Evolutionary conservation across 2,888 invertebrate species (phyloP).

Genomic region (Drosophila setosimentum): DNA sequence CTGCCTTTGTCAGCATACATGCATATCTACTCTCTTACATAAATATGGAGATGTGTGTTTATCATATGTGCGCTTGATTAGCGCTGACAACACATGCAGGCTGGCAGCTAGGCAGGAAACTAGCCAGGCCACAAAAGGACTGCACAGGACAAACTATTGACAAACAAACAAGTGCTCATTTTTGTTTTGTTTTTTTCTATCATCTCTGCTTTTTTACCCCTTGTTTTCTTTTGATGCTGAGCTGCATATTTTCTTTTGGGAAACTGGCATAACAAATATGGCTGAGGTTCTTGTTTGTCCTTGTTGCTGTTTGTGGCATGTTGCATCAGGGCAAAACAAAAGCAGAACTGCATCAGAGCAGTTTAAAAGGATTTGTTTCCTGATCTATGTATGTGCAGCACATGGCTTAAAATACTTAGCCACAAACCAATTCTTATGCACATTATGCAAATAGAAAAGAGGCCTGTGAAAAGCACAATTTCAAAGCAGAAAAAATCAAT

Average conservation of each 20-base stretch:
- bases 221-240: constrained; percentile 37
- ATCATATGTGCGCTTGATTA: constrained; percentile 82
- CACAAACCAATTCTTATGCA: constrained; percentile 28
- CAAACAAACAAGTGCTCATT: constrained; percentile 78
- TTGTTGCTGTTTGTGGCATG: constrained; percentile 48
- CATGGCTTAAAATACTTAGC: constrained; percentile 39
- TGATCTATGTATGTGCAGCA: constrained; percentile 45
- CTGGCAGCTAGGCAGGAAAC: constrained; percentile 48
- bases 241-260: constrained; percentile 63
- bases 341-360: constrained; percentile 48
- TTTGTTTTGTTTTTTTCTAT: constrained; percentile 37
- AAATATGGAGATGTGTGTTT: constrained; percentile 64
- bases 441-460: constrained; percentile 35
- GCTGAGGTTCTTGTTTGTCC: constrained; percentile 40
- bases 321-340: constrained; percentile 62
- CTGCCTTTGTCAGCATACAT: constrained; percentile 35
- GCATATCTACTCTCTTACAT: background rate
- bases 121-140: constrained; percentile 70
- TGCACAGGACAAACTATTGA: constrained; percentile 69
- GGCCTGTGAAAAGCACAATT: constrained; percentile 46
- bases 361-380: constrained; percentile 71
- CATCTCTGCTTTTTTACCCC: constrained; percentile 10
- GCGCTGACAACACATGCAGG: constrained; percentile 82
- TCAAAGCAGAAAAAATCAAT: background rate
- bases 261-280: constrained; percentile 57